Evolutionary conservation across 2,888 invertebrate genomes (phyloP).

Genomic region (Pseudeuparius sepicola): DNA sequence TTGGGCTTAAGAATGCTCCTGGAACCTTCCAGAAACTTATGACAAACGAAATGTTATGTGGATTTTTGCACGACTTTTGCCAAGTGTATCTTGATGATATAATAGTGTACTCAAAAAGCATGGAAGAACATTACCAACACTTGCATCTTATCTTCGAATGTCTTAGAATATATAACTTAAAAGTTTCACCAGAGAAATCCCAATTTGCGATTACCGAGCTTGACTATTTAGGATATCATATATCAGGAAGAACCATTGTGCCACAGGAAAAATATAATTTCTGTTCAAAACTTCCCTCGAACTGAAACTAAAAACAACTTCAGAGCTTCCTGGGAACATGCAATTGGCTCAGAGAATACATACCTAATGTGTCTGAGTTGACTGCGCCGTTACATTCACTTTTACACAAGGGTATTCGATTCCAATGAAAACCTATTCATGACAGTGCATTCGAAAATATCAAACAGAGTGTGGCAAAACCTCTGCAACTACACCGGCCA

Average conservation of each 20-base stretch:
- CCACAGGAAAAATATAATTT: no score
- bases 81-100: constrained; percentile 10
- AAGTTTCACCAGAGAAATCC: constrained; percentile 4
- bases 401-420: no score
- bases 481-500: no score
- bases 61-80: background rate
- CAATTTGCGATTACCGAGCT: background rate
- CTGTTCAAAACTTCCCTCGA: background rate
- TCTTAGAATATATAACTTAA: no score
- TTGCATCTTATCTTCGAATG: background rate
- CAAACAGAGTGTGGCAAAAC: no score
- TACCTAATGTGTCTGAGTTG: background rate
- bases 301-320: constrained; percentile 1
- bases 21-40: no score
- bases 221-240: constrained; percentile 7
- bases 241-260: no score
- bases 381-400: no score
- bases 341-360: constrained; percentile 12
- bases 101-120: background rate
- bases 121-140: constrained; percentile 1
- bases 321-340: constrained; percentile 9
- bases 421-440: no score
- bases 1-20: no score
- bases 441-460: no score
- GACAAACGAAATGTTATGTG: constrained; percentile 4